A percentile compares a stretch with the other conserved stretches of the same genome.
phyloP scores from a whole-genome alignment of 2,113 vertebrate species.

The Hydropotes inermis region DNA sequence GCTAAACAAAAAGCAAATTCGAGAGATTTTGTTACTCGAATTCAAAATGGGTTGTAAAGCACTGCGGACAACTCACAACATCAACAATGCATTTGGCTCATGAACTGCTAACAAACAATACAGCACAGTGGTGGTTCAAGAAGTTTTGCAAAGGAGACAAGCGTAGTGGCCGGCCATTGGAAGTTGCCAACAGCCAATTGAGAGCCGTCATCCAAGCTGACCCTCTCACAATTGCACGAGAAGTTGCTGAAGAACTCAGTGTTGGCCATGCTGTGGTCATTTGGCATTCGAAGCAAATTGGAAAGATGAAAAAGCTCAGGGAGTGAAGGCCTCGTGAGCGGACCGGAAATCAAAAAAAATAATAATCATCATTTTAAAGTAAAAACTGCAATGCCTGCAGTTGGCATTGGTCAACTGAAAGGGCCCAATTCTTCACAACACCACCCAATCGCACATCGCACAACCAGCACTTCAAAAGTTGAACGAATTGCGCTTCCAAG shows the following conservation, averaged over 20 bases:
- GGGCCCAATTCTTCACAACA: background rate
- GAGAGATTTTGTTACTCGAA: background rate
- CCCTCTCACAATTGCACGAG: background rate
- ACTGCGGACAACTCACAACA: background rate
- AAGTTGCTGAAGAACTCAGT: background rate
- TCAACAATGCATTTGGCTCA: background rate
- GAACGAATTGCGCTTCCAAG: background rate
- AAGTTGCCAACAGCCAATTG: background rate
- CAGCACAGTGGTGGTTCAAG: background rate
- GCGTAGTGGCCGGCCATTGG: background rate
- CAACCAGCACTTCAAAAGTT: background rate
- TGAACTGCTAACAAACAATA: background rate
- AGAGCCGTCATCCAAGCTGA: background rate
- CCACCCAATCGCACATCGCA: background rate
- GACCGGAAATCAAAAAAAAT: background rate
- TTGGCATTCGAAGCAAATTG: background rate
- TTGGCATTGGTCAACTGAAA: background rate
- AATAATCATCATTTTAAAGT: background rate
- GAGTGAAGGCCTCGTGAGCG: background rate
- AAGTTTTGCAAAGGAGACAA: background rate
- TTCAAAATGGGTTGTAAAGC: background rate
- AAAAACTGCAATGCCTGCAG: background rate
- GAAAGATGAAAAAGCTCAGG: background rate
- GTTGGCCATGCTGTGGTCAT: background rate
- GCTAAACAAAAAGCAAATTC: background rate